phyloP scores from a whole-genome alignment of 35 echinoderm and acorn worm species.

The Amphiura filiformis region DNA sequence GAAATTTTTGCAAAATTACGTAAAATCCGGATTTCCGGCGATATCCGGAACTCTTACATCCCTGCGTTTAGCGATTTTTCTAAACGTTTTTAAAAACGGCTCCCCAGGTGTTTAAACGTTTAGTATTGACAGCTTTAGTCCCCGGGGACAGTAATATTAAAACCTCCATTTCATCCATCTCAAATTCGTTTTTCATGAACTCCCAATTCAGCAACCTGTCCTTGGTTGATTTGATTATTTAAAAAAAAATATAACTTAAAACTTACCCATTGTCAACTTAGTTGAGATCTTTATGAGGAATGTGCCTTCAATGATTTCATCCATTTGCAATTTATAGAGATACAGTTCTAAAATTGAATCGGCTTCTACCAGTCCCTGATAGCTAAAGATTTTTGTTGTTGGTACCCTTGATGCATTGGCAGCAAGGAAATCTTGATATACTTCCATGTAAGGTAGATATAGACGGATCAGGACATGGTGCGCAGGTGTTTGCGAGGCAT shows the following conservation, averaged over 20 bases:
- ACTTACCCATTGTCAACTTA: constrained; percentile 64
- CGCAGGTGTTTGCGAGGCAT: constrained; percentile 51
- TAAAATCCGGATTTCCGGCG: too few species aligned
- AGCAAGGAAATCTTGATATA: constrained; percentile 63
- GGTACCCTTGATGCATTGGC: constrained; percentile 46
- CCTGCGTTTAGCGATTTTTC: too few species aligned
- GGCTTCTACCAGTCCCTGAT: neutral
- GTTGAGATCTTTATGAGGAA: constrained; percentile 67
- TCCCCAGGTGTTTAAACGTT: too few species aligned
- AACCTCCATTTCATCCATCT: too few species aligned
- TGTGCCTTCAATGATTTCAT: constrained; percentile 54
- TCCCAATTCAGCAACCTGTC: neutral
- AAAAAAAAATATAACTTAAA: too few species aligned
- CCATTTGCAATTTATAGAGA: constrained; percentile 57
- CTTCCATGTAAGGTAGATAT: constrained; percentile 61
- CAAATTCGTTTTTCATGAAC: too few species aligned
- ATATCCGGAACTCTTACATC: too few species aligned
- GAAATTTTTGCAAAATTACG: too few species aligned
- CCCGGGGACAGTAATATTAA: too few species aligned
- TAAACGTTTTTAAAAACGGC: too few species aligned
- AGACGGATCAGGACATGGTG: constrained; percentile 51
- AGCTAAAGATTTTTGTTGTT: constrained; percentile 20
- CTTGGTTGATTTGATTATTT: neutral
- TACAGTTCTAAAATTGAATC: constrained; percentile 58
- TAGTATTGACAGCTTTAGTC: too few species aligned